phyloP scores from a whole-genome alignment of 2,888 invertebrate species.

The Tortricodes alternella region DNA sequence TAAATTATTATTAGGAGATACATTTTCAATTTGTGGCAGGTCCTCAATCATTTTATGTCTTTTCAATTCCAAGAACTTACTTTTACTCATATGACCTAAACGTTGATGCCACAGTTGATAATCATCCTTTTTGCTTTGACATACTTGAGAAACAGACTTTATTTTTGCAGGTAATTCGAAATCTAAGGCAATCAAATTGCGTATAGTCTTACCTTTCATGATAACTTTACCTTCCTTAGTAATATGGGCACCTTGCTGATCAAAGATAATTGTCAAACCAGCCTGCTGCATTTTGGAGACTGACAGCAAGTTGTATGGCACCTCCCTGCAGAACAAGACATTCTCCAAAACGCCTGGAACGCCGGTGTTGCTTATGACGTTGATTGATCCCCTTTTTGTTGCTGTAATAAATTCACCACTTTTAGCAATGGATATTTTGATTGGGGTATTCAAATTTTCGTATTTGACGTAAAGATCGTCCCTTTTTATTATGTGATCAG shows the following conservation, averaged over 20 bases:
- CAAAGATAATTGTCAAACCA: no score
- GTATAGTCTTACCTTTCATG: not conserved
- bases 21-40: conserved; percentile 22
- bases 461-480: conserved; percentile 33
- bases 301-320: conserved; percentile 49
- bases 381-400: conserved; percentile 43
- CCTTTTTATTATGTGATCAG: conserved; percentile 38
- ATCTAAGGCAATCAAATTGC: not conserved
- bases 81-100: not conserved
- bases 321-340: conserved; percentile 44
- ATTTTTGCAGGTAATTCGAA: not conserved
- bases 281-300: no score
- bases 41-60: not conserved
- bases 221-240: not conserved
- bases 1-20: conserved; percentile 36
- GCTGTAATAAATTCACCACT: conserved; percentile 41
- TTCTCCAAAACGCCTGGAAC: conserved; percentile 33
- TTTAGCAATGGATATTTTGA: conserved; percentile 48
- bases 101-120: not conserved
- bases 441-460: conserved; percentile 34
- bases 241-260: no score
- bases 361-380: conserved; percentile 40
- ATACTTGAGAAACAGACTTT: not conserved
- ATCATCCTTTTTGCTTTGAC: not conserved
- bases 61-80: not conserved